Evolutionary conservation across 2,113 vertebrate species (phyloP).

Genomic region (Elachura formosa): DNA sequence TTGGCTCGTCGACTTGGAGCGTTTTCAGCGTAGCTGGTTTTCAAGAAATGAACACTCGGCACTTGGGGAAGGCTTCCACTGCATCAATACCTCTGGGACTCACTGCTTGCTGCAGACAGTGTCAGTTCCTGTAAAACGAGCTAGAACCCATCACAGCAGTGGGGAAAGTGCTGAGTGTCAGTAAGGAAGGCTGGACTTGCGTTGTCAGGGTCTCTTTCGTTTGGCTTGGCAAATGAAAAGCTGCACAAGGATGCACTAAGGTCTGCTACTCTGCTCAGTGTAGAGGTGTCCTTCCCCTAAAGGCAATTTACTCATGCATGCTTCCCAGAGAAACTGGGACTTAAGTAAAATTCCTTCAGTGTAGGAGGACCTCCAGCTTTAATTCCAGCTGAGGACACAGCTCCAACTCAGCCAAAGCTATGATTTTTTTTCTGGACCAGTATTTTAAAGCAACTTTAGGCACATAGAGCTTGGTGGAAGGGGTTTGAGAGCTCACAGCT

Average conservation of each 20-base stretch:
- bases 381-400: background rate
- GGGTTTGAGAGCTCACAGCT: background rate
- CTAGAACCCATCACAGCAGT: fast-evolving
- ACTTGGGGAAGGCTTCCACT: background rate
- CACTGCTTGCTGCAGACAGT: background rate
- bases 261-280: background rate
- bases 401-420: background rate
- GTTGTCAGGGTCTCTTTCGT: background rate
- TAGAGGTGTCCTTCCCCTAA: background rate
- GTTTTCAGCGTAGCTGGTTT: background rate
- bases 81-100: background rate
- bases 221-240: background rate
- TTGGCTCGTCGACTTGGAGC: background rate
- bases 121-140: background rate
- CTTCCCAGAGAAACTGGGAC: background rate
- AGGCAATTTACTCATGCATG: background rate
- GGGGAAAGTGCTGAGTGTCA: background rate
- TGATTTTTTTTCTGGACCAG: background rate
- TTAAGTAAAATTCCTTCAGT: background rate
- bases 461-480: background rate
- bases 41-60: background rate
- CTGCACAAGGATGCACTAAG: background rate
- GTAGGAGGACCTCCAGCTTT: background rate
- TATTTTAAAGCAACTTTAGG: background rate
- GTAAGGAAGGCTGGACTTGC: background rate